Conservation (phyloP, 2,888 invertebrate genomes). For the Phania funesta region DNA sequence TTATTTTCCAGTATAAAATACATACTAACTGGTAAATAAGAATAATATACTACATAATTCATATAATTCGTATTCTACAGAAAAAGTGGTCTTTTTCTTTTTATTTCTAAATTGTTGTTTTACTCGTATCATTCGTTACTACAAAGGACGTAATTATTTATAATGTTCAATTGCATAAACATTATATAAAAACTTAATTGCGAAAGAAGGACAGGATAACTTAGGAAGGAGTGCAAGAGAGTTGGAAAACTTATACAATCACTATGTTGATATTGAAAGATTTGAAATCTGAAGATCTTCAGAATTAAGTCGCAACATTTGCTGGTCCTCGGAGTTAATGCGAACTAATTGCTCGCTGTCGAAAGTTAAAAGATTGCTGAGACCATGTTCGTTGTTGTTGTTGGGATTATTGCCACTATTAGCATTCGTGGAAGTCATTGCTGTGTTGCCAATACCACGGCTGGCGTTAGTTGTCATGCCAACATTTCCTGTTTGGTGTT, state of each 20-base stretch:
- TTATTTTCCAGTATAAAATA: no score
- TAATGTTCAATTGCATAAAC: slow-evolving; percentile 24
- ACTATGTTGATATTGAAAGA: slow-evolving; percentile 79
- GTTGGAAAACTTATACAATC: background rate
- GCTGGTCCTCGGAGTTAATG: slow-evolving; percentile 82
- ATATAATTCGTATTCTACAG: no score
- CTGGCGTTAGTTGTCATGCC: slow-evolving; percentile 25
- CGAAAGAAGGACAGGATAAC: background rate
- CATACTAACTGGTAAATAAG: no score
- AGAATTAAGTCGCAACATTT: slow-evolving; percentile 81
- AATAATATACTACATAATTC: no score
- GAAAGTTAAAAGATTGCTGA: slow-evolving; percentile 80
- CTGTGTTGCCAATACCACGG: background rate
- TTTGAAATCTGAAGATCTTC: slow-evolving; percentile 81
- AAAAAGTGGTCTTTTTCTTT: no score
- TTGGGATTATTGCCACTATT: slow-evolving; percentile 43
- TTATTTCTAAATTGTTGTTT: no score
- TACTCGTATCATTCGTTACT: no score
- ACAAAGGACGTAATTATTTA: no score
- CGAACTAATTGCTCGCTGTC: slow-evolving; percentile 81
- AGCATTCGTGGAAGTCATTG: background rate
- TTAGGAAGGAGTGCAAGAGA: background rate
- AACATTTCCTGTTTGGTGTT: slow-evolving; percentile 66
- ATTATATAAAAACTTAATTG: slow-evolving; percentile 38
- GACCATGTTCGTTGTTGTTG: slow-evolving; percentile 73